Base-by-base conservation (phyloP, 1,140 invertebrate species). In the Arctopsyche grandis region DNA sequence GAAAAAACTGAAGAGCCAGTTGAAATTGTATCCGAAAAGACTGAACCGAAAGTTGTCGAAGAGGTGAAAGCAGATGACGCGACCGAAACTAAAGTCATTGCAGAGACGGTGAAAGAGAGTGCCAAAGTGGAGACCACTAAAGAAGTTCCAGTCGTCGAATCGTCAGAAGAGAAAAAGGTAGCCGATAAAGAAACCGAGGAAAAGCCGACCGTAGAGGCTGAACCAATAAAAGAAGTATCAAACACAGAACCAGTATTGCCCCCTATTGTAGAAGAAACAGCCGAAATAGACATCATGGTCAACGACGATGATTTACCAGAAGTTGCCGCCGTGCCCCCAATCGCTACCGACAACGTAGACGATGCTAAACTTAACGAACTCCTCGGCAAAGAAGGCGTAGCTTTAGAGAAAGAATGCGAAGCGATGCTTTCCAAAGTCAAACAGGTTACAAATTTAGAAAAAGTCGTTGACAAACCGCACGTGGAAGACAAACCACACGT, bases 361-460 rank as follows among this genome's bases (percentile, higher is more conserved):
- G 56, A 76, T 38, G 79, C 76, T 19, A 80, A 82, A 80, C n/a
- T 80, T 0, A 79, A 80, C 56, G 63, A 80, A 19, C 46, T 82
- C n/a, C 66, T 82, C 4, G 77, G 79, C 16, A 79, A 82, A 76
- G 70, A 80, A 63, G 74, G 73, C 52, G 79, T 48, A 9, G 81
- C 73, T 46, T 79, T 82, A 29, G 81, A 80, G 38, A 82, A 79
- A 63, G 79, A 79, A 46, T 82, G 81, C 38, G 74, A 79, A 24
- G 81, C 79, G 21, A 79, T 80, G 1, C 38, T 82, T 10, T 80
- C 77, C 9, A 82, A 82, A 80, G 81, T 80, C 5, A 73, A 82
- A 26, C 38, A 77, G 63, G 58, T 79, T 19, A 81, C 80, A 10
- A 74, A 73, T 24, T 69, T 78, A 19, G 63, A 69, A 4, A 52